phyloP scores from a whole-genome alignment of 2,888 invertebrate species.

The Orthonevra nobilis region DNA sequence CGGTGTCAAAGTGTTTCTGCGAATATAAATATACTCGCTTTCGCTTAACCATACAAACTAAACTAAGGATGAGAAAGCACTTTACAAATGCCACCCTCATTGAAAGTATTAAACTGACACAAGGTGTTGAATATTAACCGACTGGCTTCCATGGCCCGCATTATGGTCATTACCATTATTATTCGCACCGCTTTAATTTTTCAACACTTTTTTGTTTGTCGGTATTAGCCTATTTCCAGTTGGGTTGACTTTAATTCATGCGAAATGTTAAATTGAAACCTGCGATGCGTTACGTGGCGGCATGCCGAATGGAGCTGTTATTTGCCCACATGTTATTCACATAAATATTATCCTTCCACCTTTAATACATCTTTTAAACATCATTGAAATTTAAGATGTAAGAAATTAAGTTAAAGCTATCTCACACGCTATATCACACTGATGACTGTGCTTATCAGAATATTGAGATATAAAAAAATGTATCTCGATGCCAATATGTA shows the following conservation, averaged over 20 bases:
- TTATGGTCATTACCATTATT: constrained; percentile 38
- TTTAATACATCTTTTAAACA: too few species aligned
- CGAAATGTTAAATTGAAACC: constrained; percentile 5
- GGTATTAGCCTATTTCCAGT: constrained; percentile 35
- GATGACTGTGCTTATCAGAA: too few species aligned
- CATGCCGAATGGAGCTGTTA: too few species aligned
- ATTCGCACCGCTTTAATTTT: constrained; percentile 1
- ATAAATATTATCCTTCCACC: too few species aligned
- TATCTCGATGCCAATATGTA: too few species aligned
- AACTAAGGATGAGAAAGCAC: not conserved
- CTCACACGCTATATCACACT: too few species aligned
- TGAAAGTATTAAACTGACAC: not conserved
- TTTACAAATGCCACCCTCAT: constrained; percentile 30
- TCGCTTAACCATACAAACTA: not conserved
- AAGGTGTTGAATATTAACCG: constrained; percentile 25
- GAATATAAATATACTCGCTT: constrained; percentile 11
- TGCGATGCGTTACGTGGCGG: not conserved
- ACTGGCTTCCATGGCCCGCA: constrained; percentile 29
- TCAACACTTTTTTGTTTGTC: not conserved
- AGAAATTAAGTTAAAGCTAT: too few species aligned
- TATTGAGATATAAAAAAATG: too few species aligned
- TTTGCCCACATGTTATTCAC: too few species aligned
- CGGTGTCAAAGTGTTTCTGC: constrained; percentile 36
- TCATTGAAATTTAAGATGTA: too few species aligned
- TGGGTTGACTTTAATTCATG: constrained; percentile 26